Conservation (phyloP, 2,113 vertebrate genomes). For the Thryonomys swinderianus region DNA sequence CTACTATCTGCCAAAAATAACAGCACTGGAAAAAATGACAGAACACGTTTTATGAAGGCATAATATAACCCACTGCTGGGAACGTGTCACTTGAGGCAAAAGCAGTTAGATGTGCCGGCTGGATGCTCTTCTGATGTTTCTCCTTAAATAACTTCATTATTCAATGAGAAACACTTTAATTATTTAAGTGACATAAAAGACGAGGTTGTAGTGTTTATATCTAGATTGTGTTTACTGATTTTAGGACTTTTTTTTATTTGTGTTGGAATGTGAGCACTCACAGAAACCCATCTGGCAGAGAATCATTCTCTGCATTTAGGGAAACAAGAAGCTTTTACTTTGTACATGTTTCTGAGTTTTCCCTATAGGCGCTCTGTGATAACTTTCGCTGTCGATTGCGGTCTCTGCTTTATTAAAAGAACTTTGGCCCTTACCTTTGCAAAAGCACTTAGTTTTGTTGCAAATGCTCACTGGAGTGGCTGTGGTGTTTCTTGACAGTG, state of each 20-base stretch:
- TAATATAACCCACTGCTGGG: conserved; percentile 80
- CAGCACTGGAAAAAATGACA: conserved; percentile 72
- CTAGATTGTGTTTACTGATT: conserved; percentile 78
- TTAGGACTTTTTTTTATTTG: conserved; percentile 76
- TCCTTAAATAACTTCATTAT: conserved; percentile 84
- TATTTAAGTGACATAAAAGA: conserved; percentile 83
- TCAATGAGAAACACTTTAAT: conserved; percentile 82
- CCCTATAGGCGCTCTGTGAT: conserved; percentile 72
- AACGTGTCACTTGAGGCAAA: conserved; percentile 84
- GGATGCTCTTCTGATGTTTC: conserved; percentile 79
- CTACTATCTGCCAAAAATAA: conserved; percentile 80
- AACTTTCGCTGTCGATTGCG: conserved; percentile 70
- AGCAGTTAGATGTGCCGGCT: conserved; percentile 78
- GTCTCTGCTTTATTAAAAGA: conserved; percentile 76
- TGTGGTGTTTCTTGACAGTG: neutral
- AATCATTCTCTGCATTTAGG: conserved; percentile 76
- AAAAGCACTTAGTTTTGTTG: conserved; percentile 62
- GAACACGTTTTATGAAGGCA: conserved; percentile 77
- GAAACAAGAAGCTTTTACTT: conserved; percentile 75
- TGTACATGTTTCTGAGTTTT: conserved; percentile 64
- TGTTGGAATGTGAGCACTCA: conserved; percentile 74
- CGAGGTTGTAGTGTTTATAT: conserved; percentile 76
- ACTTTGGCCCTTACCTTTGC: conserved; percentile 57
- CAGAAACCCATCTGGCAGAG: conserved; percentile 71
- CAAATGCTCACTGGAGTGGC: neutral